Evolutionary conservation across 2,888 invertebrate species (phyloP), one percentile per base, ranked within the genome.

Genomic region (Teinopalpus imperialis): DNA sequence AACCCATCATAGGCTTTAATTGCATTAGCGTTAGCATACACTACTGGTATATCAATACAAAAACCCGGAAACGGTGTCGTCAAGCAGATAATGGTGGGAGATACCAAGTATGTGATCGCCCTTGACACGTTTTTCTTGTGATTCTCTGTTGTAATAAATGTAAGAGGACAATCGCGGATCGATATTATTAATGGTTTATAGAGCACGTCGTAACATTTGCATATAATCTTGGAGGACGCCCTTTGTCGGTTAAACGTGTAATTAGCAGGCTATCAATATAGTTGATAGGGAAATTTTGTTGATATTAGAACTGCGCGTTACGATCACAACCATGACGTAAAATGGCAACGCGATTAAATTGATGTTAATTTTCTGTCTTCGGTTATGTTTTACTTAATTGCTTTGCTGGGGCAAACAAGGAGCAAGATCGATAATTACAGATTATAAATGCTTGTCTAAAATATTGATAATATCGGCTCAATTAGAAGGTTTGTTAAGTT

Each of bases 51-150:
- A 26, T n/a, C 6, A 23, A 23, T 36, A 43, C 7, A 29, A 36
- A 62, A 20, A 81, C 78, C 69, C 81, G 82, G 82, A 85, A 82
- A 61, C 61, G 63, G 40, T 46, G 64, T 64, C 51, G 60, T 59
- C 52, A 65, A 48, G 61, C 63, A 62, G 61, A 60, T 35, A 32
- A 59, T 62, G 54, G 52, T 52, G 53, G 57, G 48, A 59, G 61
- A 59, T 58, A 52, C 54, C 54, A 56, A 55, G 59, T 51, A 57
- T 54, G 32, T 53, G 56, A 40, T 32, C 32, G 56, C 57, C 86
- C 86, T 86, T 83, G 82, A 80, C 81, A 81, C 57, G 66, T 62
- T 68, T 72, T 40, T 58, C 53, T 52, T 52, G 55, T 13, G 9
- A 23, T 30, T 14, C 24, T 13, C 61, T 65, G 66, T 66, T 59